phyloP scores from a whole-genome alignment of 2,888 invertebrate genomes.

The Plusia festucae region DNA sequence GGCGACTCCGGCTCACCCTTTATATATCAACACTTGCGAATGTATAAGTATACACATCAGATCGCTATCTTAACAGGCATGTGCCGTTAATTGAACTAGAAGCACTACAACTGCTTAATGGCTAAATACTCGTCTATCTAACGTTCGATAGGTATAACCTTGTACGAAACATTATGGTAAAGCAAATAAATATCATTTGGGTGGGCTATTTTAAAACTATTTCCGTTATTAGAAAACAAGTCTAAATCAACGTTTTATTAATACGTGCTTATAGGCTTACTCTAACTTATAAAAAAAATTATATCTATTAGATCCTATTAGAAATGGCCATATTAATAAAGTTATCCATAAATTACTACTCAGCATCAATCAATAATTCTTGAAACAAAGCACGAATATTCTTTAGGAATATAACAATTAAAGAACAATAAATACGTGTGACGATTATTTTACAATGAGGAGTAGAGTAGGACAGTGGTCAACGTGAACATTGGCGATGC shows the following conservation, averaged over 20 bases:
- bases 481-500: conserved; percentile 55
- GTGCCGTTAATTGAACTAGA: conserved; percentile 63
- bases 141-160: conserved; percentile 29
- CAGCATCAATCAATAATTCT: neutral
- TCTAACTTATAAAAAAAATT: neutral
- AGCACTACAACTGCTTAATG: conserved; percentile 60
- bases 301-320: neutral
- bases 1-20: conserved; percentile 61
- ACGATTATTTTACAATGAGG: conserved; percentile 65
- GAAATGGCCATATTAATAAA: neutral
- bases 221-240: neutral
- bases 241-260: neutral
- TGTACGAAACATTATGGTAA: conserved; percentile 12
- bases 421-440: conserved; percentile 54
- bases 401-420: conserved; percentile 20
- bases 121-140: conserved; percentile 38
- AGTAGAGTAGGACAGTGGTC: conserved; percentile 59
- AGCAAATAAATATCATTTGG: conserved; percentile 12
- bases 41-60: conserved; percentile 51
- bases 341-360: neutral
- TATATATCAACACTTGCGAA: conserved; percentile 64
- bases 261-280: neutral
- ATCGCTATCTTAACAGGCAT: conserved; percentile 56
- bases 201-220: conserved; percentile 5
- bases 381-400: conserved; percentile 7